Base-by-base conservation (phyloP, 37 sponge, comb jelly and placozoan genomes). In the Cliona cf. orientalis region DNA sequence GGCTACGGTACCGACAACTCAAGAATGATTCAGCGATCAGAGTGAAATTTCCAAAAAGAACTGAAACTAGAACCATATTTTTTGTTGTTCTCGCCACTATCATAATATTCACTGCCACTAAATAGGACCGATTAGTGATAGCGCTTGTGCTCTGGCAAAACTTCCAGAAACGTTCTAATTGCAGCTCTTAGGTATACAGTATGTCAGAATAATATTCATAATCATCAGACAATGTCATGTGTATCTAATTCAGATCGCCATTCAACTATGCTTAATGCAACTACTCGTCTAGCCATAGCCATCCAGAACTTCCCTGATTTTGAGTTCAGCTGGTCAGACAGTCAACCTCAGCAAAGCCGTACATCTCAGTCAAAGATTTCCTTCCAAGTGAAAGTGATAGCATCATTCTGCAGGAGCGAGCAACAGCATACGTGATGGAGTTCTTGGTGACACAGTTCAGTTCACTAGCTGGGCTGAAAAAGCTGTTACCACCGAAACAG, bases 301-400 rank as follows among this genome's bases (percentile, higher is more conserved):
- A 41, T 78, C 3, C 28, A 6, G 35, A 28, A 78, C 65, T 35
- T 64, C 23, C 79, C 79, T 33, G 53, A 43, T 43, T 65, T 42
- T 33, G 74, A 74, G 38, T 31, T 74, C 28, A 38, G 34, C 74
- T 74, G 74, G 58, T 34, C 28, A 21, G 74, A 74, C 58, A 53
- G 17, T 22, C 31, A 23, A 12, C 58, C 56, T 26, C 74, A 74
- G 36, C 58, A 58, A 11, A 25, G 35, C 57, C 35, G 12, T 23
- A 2, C 35, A 21, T 49, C 74, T 23, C 39, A 35, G 58, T 65
- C 45, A 33, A 17, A 36, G 79, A 78, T 43, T 63, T 78, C 11
- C 65, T 78, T 23, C 79, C 79, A 2, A 62, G 25, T 78, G 66
- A 78, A 62, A 26, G 40, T 12, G 66, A 78, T 78, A 66, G 35